Conservation (phyloP, 2,888 invertebrate species). For the Tetragonisca angustula region DNA sequence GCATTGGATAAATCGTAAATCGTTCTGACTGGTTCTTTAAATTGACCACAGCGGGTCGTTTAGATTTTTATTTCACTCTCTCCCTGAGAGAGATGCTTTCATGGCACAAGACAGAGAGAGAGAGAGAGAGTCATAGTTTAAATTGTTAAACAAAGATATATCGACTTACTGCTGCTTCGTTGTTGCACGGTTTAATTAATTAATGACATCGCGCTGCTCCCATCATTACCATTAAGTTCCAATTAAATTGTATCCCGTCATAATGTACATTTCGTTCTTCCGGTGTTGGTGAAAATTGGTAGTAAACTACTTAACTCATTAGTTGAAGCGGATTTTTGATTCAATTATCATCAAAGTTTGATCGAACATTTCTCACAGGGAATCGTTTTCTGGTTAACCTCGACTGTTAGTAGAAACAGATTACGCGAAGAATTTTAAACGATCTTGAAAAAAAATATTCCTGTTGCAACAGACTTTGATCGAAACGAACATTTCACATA, state of each 20-base stretch:
- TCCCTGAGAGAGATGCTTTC: not conserved
- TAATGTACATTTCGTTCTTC: not conserved
- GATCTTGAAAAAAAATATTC: too few relatives aligned
- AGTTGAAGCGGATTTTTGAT: too few relatives aligned
- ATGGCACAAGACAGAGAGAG: not conserved
- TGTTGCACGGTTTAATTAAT: conserved; percentile 4
- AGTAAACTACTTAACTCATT: too few relatives aligned
- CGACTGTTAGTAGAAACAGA: too few relatives aligned
- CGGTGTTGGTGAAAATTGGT: too few relatives aligned
- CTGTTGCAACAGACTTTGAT: too few relatives aligned
- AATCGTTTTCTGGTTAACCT: too few relatives aligned
- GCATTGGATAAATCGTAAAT: not conserved
- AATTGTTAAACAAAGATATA: not conserved
- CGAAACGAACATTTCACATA: too few relatives aligned
- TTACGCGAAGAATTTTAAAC: too few relatives aligned
- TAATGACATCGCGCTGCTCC: not conserved
- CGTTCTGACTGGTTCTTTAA: not conserved
- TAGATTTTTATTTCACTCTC: not conserved
- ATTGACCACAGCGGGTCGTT: not conserved
- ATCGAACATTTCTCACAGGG: too few relatives aligned
- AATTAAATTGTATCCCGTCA: conserved; percentile 5
- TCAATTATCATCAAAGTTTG: too few relatives aligned
- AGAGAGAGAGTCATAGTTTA: not conserved
- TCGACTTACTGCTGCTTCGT: not conserved
- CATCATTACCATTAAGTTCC: conserved; percentile 8